These are phyloP conservation scores for Brachionus rubens DNA, from an alignment of 1,140 invertebrate species.

Conservation along the genomic window DNA sequence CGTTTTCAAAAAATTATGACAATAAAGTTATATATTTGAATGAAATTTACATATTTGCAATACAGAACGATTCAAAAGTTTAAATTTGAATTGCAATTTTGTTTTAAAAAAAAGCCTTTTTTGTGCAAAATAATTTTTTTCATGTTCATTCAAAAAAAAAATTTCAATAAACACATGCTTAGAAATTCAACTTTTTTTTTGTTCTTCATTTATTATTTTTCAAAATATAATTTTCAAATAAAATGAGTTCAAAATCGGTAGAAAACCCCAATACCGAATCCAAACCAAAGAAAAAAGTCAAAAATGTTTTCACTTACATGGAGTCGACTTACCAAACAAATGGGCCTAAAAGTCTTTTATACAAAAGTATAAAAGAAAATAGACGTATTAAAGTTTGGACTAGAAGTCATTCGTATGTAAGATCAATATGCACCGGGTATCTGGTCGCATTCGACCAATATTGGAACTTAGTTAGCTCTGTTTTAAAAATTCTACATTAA, in stretches of 20 bases:
- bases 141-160: no score
- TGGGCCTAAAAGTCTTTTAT: constrained; percentile 54
- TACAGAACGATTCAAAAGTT: no score
- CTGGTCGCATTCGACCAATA: constrained; percentile 87
- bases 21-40: no score
- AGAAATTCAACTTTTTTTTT: background rate
- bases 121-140: no score
- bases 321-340: constrained; percentile 43
- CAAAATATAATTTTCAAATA: no score
- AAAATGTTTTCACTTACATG: constrained; percentile 45
- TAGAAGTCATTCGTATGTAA: constrained; percentile 63
- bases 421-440: constrained; percentile 75
- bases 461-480: constrained; percentile 72
- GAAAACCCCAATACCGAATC: background rate
- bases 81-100: no score
- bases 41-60: no score
- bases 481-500: background rate
- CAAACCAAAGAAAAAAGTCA: constrained; percentile 30
- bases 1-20: no score
- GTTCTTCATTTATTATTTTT: no score
- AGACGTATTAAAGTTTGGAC: constrained; percentile 60
- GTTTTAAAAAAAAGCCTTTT: no score
- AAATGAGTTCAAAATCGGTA: background rate
- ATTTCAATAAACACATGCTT: constrained; percentile 1
- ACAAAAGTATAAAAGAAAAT: constrained; percentile 53